Evolutionary conservation across 2,888 invertebrate genomes (phyloP).

Genomic region (Endomychus coccineus): DNA sequence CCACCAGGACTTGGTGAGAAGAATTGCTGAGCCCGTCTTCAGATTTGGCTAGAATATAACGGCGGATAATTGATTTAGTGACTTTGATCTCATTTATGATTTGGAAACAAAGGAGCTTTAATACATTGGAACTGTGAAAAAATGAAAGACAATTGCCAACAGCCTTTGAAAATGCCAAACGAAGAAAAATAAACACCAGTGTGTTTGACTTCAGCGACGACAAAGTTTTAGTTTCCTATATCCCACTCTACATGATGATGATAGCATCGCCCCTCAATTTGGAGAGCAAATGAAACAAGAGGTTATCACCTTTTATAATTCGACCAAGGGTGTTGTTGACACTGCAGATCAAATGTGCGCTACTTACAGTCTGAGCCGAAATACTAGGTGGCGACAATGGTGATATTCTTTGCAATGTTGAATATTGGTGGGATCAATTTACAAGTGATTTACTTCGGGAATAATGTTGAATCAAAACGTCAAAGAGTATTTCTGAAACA

Average conservation of each 20-base stretch:
- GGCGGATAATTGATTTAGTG: conserved; percentile 18
- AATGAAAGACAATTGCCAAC: too few relatives aligned
- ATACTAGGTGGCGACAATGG: conserved; percentile 18
- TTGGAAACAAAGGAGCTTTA: conserved; percentile 12
- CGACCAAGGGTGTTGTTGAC: conserved; percentile 17
- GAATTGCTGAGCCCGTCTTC: conserved; percentile 17
- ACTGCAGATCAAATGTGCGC: conserved; percentile 19
- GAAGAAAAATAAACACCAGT: conserved; percentile 2
- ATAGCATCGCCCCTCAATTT: too few relatives aligned
- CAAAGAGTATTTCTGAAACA: conserved; percentile 18
- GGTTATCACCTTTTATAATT: conserved; percentile 17
- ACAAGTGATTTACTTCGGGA: conserved; percentile 18
- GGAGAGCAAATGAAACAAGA: conserved; percentile 15
- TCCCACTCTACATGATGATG: too few relatives aligned
- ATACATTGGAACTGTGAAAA: conserved; percentile 13
- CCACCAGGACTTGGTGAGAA: conserved; percentile 19
- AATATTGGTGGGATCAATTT: conserved; percentile 19
- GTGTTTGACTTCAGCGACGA: conserved; percentile 6
- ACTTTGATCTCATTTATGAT: conserved; percentile 14
- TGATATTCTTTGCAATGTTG: conserved; percentile 17
- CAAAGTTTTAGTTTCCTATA: conserved; percentile 4
- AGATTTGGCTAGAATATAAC: conserved; percentile 20
- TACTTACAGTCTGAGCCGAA: conserved; percentile 16
- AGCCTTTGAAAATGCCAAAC: conserved; percentile 3
- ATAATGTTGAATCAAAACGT: conserved; percentile 16